Evolutionary conservation across 2,888 invertebrate genomes (phyloP), one percentile per base, ranked within the genome.

Genomic region (Piscicola geometra): DNA sequence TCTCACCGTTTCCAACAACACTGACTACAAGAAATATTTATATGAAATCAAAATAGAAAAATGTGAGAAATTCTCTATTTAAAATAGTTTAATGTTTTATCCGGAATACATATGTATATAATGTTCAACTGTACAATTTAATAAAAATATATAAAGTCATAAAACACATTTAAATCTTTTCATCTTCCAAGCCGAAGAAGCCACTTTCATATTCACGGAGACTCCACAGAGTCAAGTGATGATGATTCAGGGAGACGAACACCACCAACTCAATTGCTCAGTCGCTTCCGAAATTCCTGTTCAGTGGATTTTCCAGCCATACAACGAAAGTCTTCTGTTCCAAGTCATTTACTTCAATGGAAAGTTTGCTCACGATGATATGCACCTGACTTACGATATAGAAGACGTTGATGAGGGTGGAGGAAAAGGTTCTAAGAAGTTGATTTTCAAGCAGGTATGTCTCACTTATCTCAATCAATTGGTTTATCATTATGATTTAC

Each of bases 21-120:
- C 12, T 5, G n/a, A 56, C 25, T 56, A 56, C 60, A 25, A 5
- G 5, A 56, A 25, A 25, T 56, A 56, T 25, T 56, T 21, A 18
- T 56, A 56, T 56, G 60, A 56, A 56, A 25, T 56, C n/a, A 56
- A 56, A 56, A 56, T 56, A 3, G n/a, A 56, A 5, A 56, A 5
- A 15, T 5, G 60, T 56, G 21, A 25, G 60, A 41, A 41, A 41
- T 41, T 41, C 41, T 41, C 5, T 41, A 41, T 41, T 9, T 15
- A 41, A 41, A 5, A 41, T 9, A 41, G 15, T 9, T 15, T 41
- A 41, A n/a, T n/a, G n/a, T n/a, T n/a, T n/a, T n/a, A n/a, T n/a
- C n/a, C n/a, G n/a, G n/a, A n/a, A n/a, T n/a, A n/a, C n/a, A n/a
- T n/a, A n/a, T n/a, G n/a, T n/a, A n/a, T n/a, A n/a, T n/a, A n/a